Evolutionary conservation across 2,888 invertebrate species (phyloP).

Genomic region (Eutolmus rufibarbis): DNA sequence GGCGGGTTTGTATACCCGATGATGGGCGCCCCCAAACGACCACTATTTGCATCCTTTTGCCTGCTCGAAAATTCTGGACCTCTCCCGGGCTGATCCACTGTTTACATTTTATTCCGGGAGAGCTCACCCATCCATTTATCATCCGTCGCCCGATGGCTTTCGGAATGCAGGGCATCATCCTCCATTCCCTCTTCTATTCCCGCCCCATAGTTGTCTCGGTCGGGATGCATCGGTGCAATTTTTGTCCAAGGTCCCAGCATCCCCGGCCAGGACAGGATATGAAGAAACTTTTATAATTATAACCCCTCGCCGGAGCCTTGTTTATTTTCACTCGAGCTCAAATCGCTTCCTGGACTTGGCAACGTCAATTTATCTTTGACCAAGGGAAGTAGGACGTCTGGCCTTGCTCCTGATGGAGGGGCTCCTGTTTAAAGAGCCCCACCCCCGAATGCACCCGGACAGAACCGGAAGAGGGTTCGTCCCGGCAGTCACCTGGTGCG

Average conservation of each 20-base stretch:
- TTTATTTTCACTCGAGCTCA: conserved; percentile 22
- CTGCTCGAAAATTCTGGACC: neutral
- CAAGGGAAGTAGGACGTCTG: neutral
- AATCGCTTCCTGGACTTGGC: neutral
- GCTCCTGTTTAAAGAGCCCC: neutral
- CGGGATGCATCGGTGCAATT: neutral
- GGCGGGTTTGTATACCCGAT: neutral
- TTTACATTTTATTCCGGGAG: conserved; percentile 11
- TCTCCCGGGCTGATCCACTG: neutral
- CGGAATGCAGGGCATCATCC: neutral
- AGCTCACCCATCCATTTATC: conserved; percentile 19
- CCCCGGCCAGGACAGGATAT: neutral
- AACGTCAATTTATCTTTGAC: neutral
- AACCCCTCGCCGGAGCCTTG: neutral
- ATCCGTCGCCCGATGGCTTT: neutral
- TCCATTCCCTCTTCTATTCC: too few relatives aligned
- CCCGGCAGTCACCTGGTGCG: neutral
- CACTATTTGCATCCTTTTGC: neutral
- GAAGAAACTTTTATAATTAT: conserved; percentile 31
- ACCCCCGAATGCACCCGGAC: neutral
- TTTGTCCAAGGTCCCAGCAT: neutral
- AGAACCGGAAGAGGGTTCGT: too few relatives aligned
- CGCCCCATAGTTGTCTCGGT: neutral
- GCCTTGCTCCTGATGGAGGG: neutral
- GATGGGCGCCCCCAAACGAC: neutral